Conservation (phyloP, 1,140 invertebrate genomes). For the Procambarus virginalis region DNA sequence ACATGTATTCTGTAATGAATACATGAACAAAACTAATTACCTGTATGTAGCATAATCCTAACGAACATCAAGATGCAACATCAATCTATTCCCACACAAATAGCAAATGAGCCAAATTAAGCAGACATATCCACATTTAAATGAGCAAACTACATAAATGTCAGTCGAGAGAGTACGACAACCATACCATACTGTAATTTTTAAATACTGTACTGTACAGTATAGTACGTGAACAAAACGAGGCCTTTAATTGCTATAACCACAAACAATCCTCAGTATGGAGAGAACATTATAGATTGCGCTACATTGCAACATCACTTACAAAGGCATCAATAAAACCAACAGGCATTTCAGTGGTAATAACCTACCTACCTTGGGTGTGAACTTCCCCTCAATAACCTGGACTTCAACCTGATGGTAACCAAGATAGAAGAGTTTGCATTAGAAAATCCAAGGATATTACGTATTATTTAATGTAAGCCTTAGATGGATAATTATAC, state of each 20-base stretch:
- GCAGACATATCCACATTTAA: background rate
- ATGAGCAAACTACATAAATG: too few species aligned
- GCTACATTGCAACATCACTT: background rate
- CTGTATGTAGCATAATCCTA: too few species aligned
- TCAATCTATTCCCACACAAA: too few species aligned
- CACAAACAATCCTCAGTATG: background rate
- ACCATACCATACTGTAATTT: too few species aligned
- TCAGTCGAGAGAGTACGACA: too few species aligned
- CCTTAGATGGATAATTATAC: background rate
- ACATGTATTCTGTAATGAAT: too few species aligned
- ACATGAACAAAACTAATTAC: too few species aligned
- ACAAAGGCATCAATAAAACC: background rate
- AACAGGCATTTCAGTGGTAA: background rate
- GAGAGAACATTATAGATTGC: background rate
- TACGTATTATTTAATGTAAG: too few species aligned
- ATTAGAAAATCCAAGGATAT: background rate
- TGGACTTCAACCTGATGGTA: background rate
- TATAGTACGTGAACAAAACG: too few species aligned
- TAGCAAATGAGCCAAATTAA: background rate
- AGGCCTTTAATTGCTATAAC: background rate
- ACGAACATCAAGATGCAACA: too few species aligned
- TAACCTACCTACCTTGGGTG: constrained; percentile 25
- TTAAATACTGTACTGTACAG: too few species aligned
- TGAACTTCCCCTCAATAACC: constrained; percentile 3
- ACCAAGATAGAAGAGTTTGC: background rate